Base-by-base conservation (phyloP, 1,140 invertebrate species). In the Oryctes rhinoceros region DNA sequence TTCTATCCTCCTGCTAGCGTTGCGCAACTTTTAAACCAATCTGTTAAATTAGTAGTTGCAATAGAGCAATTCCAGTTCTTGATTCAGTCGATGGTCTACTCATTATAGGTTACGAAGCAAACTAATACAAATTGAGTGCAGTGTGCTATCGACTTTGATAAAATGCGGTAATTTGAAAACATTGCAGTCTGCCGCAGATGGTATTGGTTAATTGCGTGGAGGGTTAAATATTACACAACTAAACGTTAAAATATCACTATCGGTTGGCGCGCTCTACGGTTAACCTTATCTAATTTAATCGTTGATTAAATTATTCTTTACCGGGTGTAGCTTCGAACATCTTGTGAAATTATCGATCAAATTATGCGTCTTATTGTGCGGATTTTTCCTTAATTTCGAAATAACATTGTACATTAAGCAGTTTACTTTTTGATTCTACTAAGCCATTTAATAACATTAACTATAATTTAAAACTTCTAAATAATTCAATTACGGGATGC, bases 101-200 rank as follows among this genome's bases (percentile, higher is more conserved):
- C 30, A 37, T 74, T 37, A 37, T 35, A 74, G 67, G 67, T 74
- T 74, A 35, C 67, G 24, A 24, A 37, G 37, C 67, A 39, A 74
- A 74, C 24, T 39, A 74, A 74, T 74, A 74, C 67, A 74, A 74
- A 74, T 74, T 35, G 67, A 74, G 67, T 74, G 13, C 67, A 74
- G 24, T 74, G 67, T 74, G 67, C 30, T 37, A 74, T 39, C 24
- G 67, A 74, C 67, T 74, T 74, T 74, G 67, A 74, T 74, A 74
- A 74, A 74, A 74, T 74, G 67, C 67, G 67, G 67, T 35, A 74
- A 74, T 74, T 9, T 74, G 67, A 74, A 74, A 74, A 74, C 67
- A 74, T 39, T 74, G 67, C 67, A 74, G 37, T 35, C 37, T 74
- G 67, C 67, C 67, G 67, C 67, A 74, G 67, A 74, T 74, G 67